Evolutionary conservation across 2,113 vertebrate species (phyloP).

Genomic region (Myocastor coypus): DNA sequence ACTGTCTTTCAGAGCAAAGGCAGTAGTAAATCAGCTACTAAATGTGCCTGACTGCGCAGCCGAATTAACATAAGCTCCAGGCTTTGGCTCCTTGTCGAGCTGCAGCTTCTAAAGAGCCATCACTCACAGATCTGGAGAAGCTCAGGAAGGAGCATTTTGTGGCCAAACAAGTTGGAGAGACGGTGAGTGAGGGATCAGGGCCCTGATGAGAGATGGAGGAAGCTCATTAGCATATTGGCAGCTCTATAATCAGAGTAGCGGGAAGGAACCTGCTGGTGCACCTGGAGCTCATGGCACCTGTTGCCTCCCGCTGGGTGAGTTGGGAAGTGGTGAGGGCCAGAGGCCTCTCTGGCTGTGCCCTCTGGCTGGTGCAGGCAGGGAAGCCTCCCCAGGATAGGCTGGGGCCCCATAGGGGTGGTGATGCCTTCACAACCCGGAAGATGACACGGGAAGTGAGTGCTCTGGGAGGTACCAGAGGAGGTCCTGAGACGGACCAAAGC

Average conservation of each 20-base stretch:
- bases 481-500: not conserved
- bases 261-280: not conserved
- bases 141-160: not conserved
- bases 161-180: not conserved
- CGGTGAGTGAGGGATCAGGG: not conserved
- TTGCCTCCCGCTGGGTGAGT: not conserved
- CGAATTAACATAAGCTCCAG: not conserved
- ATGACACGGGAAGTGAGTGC: not conserved
- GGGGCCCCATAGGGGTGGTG: not conserved
- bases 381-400: not conserved
- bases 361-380: not conserved
- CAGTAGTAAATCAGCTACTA: not conserved
- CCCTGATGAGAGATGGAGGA: not conserved
- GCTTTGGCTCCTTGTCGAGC: not conserved
- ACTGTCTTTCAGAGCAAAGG: slow-evolving; percentile 10
- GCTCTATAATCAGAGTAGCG: not conserved
- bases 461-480: not conserved
- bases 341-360: not conserved
- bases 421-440: not conserved
- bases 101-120: not conserved
- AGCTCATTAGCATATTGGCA: not conserved
- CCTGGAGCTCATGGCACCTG: not conserved
- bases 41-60: not conserved
- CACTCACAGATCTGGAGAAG: not conserved
- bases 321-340: not conserved